These are phyloP conservation scores for Vireo griseus DNA, from an alignment of 2,797 vertebrate genomes.

Conservation along the genomic window DNA sequence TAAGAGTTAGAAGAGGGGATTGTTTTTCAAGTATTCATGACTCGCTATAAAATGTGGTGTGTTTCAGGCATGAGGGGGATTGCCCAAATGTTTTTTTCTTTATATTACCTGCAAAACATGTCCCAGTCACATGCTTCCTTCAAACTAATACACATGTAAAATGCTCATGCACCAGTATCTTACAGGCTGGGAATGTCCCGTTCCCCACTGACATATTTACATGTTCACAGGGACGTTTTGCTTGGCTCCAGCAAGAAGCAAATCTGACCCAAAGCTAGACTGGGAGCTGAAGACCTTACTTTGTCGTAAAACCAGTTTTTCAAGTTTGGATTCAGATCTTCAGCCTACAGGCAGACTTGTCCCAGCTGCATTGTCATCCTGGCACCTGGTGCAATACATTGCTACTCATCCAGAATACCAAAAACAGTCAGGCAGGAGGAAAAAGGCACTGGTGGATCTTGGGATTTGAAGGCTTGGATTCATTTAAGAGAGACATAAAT, in stretches of 20 bases:
- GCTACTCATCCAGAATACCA: not conserved
- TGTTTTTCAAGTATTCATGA: conserved; percentile 33
- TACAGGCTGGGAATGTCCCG: not conserved
- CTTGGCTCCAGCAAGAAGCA: not conserved
- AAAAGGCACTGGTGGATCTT: not conserved
- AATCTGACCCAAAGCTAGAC: not conserved
- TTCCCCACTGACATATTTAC: not conserved
- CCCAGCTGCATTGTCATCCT: not conserved
- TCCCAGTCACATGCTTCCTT: not conserved
- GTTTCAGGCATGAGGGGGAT: not conserved
- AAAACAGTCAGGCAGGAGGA: not conserved
- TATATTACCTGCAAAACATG: not conserved
- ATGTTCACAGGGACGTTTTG: accelerated
- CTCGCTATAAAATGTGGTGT: not conserved
- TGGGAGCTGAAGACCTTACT: not conserved
- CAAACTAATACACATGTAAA: not conserved
- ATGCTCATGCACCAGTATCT: not conserved
- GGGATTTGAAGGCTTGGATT: not conserved
- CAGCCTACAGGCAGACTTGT: not conserved
- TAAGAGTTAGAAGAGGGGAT: not conserved
- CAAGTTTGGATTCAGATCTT: not conserved
- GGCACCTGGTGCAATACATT: not conserved
- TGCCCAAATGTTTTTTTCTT: not conserved
- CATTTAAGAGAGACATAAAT: not conserved
- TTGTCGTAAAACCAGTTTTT: not conserved